A percentile compares a stretch with the other conserved stretches of the same genome.
Conservation (phyloP, 2,113 vertebrate species). For the Ammodramus savannarum region DNA sequence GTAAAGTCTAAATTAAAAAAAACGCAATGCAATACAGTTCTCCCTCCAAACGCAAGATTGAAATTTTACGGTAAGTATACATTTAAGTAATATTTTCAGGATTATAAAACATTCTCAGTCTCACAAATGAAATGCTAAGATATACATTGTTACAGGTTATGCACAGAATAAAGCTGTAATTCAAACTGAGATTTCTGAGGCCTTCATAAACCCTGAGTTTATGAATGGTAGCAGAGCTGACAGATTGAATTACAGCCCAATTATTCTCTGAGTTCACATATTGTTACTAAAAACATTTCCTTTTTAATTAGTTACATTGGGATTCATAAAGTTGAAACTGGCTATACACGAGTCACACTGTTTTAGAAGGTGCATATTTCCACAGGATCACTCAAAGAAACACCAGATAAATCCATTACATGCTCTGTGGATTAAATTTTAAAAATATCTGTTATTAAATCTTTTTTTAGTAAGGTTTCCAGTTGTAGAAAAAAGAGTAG, state of each 20-base stretch:
- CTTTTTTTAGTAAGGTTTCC: background rate
- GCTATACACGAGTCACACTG: background rate
- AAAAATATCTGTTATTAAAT: background rate
- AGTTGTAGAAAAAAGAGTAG: background rate
- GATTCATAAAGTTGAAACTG: conserved; percentile 13
- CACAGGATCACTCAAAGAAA: background rate
- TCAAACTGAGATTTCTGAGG: conserved; percentile 14
- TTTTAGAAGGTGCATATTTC: background rate
- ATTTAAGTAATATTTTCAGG: conserved; percentile 1
- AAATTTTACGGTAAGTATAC: background rate
- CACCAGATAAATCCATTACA: background rate
- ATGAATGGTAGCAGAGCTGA: conserved; percentile 41
- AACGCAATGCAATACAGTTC: background rate
- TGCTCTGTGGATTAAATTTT: background rate
- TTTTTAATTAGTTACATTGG: conserved; percentile 33
- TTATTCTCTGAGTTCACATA: conserved; percentile 17
- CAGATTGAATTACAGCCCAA: conserved; percentile 27
- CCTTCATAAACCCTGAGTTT: conserved; percentile 23
- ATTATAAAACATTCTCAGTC: background rate
- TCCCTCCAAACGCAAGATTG: background rate
- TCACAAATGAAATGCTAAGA: conserved; percentile 10
- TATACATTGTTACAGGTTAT: background rate
- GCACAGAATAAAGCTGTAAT: conserved; percentile 21
- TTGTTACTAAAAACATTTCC: conserved; percentile 9
- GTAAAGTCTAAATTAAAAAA: background rate